Conservation (phyloP, 2,888 invertebrate species). For the Pollenia labialis region DNA sequence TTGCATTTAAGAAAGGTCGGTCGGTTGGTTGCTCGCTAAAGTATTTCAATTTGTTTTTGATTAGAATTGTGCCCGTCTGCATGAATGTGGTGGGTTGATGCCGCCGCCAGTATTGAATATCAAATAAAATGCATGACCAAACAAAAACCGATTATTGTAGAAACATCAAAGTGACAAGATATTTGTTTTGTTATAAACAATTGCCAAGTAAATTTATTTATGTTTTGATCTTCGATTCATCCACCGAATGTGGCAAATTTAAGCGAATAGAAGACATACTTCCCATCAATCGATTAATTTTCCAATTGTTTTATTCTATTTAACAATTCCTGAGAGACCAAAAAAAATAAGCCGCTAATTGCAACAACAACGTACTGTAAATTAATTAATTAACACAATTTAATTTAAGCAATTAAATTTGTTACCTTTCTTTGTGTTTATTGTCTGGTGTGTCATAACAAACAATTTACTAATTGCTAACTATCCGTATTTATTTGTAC, state of each 20-base stretch:
- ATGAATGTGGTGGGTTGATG: constrained; percentile 34
- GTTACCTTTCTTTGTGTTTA: background rate
- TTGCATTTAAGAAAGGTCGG: background rate
- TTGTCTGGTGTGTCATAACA: background rate
- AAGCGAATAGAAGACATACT: background rate
- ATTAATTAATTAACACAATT: constrained; percentile 12
- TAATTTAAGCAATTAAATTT: constrained; percentile 6
- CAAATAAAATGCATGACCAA: constrained; percentile 80
- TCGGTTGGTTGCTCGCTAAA: constrained; percentile 6
- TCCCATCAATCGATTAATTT: background rate
- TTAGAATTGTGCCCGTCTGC: constrained; percentile 7
- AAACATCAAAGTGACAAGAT: constrained; percentile 77
- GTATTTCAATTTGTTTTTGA: constrained; percentile 13
- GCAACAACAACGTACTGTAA: background rate
- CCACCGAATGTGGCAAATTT: background rate
- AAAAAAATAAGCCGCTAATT: background rate
- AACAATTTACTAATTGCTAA: background rate
- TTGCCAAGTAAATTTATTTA: constrained; percentile 44
- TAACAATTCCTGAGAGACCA: too few species aligned
- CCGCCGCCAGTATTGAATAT: constrained; percentile 76
- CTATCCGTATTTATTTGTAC: background rate
- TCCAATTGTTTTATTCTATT: too few species aligned
- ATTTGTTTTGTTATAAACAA: constrained; percentile 67
- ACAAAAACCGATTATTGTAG: constrained; percentile 78
- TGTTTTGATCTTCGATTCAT: constrained; percentile 17